phyloP scores from a whole-genome alignment of 92 coral and sea anemone species.

The Phenganax subtilis region DNA sequence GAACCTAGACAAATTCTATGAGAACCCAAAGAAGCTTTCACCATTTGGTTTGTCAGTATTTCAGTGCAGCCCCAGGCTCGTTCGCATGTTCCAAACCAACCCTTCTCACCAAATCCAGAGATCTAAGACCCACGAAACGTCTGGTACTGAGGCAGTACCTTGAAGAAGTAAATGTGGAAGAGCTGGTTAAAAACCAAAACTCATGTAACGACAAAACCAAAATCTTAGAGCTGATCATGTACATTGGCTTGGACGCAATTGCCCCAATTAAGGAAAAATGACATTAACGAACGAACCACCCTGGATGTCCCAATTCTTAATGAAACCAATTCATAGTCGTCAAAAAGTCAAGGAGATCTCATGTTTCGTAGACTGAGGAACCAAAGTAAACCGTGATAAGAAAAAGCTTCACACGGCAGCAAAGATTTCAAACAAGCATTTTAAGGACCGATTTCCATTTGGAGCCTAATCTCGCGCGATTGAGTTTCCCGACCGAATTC shows the following conservation, averaged over 20 bases:
- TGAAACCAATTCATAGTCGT: not conserved
- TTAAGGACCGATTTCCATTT: no score
- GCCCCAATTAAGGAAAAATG: slow-evolving; percentile 2
- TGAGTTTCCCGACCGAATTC: no score
- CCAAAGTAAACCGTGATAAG: not conserved
- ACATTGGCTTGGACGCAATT: slow-evolving; percentile 4
- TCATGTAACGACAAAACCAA: not conserved
- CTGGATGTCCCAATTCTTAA: not conserved
- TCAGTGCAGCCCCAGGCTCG: not conserved
- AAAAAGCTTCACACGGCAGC: not conserved
- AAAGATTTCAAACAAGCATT: not conserved
- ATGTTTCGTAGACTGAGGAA: not conserved
- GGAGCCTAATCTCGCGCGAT: no score
- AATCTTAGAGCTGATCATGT: not conserved
- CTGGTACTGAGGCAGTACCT: not conserved
- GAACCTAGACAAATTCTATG: not conserved
- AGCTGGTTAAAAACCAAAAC: not conserved
- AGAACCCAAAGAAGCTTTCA: not conserved
- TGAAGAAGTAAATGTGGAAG: not conserved
- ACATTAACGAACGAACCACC: not conserved
- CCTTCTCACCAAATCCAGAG: not conserved
- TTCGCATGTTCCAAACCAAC: not conserved
- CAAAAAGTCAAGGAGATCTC: not conserved
- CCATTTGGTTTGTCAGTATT: not conserved
- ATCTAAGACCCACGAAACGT: slow-evolving; percentile 3